Percentiles rank a stretch among this genome's conserved stretches.
Evolutionary conservation across 2,113 vertebrate genomes (phyloP).

Genomic region (Lipophrys pholis): DNA sequence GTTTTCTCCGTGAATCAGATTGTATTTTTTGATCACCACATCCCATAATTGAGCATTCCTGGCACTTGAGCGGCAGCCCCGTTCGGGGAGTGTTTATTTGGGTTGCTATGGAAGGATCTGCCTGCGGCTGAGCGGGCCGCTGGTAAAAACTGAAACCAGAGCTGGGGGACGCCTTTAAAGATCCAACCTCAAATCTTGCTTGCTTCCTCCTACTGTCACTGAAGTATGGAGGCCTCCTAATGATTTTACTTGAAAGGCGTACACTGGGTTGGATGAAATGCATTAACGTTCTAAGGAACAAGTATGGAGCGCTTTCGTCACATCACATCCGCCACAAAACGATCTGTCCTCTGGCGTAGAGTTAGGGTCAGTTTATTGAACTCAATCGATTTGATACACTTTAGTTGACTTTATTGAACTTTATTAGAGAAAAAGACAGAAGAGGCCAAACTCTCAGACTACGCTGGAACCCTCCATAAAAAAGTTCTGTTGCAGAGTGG

Average conservation of each 20-base stretch:
- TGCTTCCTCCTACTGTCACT: conserved; percentile 8
- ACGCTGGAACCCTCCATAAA: not conserved
- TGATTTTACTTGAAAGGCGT: conserved; percentile 61
- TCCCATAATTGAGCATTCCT: conserved; percentile 41
- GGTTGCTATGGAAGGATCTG: conserved; percentile 77
- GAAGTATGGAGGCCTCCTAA: conserved; percentile 32
- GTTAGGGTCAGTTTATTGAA: conserved; percentile 15
- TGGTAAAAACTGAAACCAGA: conserved; percentile 65
- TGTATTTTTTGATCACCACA: conserved; percentile 39
- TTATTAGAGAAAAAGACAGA: conserved; percentile 2
- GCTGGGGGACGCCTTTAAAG: conserved; percentile 54
- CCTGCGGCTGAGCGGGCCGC: conserved; percentile 56
- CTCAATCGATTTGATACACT: conserved; percentile 32
- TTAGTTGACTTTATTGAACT: conserved; percentile 5
- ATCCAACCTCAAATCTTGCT: conserved; percentile 35
- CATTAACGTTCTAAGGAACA: conserved; percentile 67
- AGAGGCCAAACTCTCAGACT: not conserved
- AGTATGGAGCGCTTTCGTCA: conserved; percentile 29
- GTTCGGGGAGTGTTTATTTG: conserved; percentile 77
- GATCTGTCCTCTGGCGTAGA: conserved; percentile 33
- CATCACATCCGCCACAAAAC: conserved; percentile 36
- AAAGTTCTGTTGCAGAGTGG: conserved; percentile 10
- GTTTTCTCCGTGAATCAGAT: conserved; percentile 14
- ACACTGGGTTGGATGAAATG: conserved; percentile 45
- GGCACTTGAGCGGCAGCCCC: conserved; percentile 24